These are phyloP conservation scores for Gymnocypris eckloni DNA, from an alignment of 2,797 vertebrate species.

Conservation along the genomic window DNA sequence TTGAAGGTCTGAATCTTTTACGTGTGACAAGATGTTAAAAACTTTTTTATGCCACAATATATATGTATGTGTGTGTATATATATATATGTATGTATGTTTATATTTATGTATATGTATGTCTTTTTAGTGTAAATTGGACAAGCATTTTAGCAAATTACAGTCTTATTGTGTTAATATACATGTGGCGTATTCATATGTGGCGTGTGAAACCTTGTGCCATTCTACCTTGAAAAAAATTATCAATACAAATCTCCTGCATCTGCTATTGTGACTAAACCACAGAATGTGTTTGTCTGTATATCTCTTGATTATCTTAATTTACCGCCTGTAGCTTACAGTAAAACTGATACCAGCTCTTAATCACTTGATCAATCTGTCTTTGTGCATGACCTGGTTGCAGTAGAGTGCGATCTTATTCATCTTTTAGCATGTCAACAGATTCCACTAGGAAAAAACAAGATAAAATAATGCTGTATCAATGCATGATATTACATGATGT, in stretches of 20 bases:
- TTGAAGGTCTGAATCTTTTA: no score
- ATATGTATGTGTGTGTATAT: no score
- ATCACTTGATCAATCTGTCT: conserved; percentile 29
- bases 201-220: background rate
- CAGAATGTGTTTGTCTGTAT: background rate
- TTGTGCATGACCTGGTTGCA: background rate
- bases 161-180: no score
- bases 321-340: conserved; percentile 10
- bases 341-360: background rate
- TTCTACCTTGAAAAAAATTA: background rate
- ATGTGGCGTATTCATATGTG: no score
- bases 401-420: background rate
- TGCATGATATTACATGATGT: background rate
- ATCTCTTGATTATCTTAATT: background rate
- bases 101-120: no score
- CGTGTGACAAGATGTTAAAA: no score
- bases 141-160: no score
- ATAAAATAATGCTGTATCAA: background rate
- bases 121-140: no score
- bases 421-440: background rate
- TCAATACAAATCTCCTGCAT: background rate
- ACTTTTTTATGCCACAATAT: no score
- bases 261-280: background rate
- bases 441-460: background rate
- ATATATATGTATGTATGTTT: no score